Conservation (phyloP, 1,140 invertebrate species). For the Papilio helenus region DNA sequence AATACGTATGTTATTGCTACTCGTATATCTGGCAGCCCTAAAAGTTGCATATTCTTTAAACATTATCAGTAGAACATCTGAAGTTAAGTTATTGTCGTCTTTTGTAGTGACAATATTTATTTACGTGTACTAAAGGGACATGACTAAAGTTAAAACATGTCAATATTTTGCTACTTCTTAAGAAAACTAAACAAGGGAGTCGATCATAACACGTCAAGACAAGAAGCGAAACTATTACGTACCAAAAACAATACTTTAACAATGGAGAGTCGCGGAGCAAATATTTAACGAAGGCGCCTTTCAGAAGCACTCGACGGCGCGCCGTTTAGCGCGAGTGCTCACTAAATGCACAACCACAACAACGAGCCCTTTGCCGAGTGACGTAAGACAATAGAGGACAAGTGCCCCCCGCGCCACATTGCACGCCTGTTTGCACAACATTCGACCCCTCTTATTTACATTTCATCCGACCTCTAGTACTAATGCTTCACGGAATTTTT, state of each 20-base stretch:
- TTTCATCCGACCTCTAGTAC: conserved; percentile 24
- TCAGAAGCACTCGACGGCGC: conserved; percentile 23
- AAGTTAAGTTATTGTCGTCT: neutral
- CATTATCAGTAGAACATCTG: too few species aligned
- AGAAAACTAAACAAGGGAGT: conserved; percentile 23
- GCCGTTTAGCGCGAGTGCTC: conserved; percentile 1
- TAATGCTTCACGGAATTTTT: conserved; percentile 3
- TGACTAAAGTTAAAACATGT: neutral
- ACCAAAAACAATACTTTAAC: conserved; percentile 15
- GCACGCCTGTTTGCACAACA: conserved; percentile 44
- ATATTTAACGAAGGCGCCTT: conserved; percentile 27
- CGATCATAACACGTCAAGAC: neutral
- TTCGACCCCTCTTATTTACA: conserved; percentile 41
- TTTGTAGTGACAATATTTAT: neutral
- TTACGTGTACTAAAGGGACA: neutral
- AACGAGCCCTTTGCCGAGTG: conserved; percentile 25
- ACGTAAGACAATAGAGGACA: conserved; percentile 39
- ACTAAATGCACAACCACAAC: conserved; percentile 38
- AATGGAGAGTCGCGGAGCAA: conserved; percentile 21
- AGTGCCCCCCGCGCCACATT: conserved; percentile 16
- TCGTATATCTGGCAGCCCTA: too few species aligned
- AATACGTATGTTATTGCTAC: too few species aligned
- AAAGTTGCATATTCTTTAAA: too few species aligned
- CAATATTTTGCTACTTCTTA: neutral
- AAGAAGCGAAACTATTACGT: conserved; percentile 7